Conservation (phyloP, 1,140 invertebrate species). For the Centruroides vittatus region DNA sequence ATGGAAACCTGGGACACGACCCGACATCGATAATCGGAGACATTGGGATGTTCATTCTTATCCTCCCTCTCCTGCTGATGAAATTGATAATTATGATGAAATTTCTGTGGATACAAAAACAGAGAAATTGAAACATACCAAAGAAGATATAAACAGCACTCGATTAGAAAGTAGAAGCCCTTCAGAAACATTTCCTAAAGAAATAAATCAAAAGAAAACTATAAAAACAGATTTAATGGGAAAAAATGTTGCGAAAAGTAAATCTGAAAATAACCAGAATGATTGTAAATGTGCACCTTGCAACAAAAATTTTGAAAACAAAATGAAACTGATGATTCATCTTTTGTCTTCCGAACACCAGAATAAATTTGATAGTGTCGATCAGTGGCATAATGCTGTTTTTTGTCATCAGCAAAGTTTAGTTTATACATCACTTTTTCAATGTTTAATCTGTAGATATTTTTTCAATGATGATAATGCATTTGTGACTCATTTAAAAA, state of each 20-base stretch:
- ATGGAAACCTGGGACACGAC: constrained; percentile 44
- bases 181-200: background rate
- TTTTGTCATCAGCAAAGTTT: constrained; percentile 50
- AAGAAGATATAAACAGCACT: background rate
- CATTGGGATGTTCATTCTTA: constrained; percentile 23
- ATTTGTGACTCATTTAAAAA: constrained; percentile 59
- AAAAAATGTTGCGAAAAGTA: background rate
- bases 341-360: background rate
- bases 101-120: background rate
- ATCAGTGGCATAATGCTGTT: constrained; percentile 59
- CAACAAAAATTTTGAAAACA: constrained; percentile 1
- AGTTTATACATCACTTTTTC: constrained; percentile 43
- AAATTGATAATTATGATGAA: background rate
- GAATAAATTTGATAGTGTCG: constrained; percentile 9
- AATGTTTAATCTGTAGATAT: constrained; percentile 65
- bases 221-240: background rate
- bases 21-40: constrained; percentile 20
- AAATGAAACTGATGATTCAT: constrained; percentile 1
- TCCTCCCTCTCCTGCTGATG: background rate
- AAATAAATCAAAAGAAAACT: background rate
- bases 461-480: constrained; percentile 59
- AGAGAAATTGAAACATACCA: background rate
- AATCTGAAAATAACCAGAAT: background rate
- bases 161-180: background rate
- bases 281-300: background rate